Conservation (phyloP, 2,113 vertebrate species). For the Tiliqua scincoides region DNA sequence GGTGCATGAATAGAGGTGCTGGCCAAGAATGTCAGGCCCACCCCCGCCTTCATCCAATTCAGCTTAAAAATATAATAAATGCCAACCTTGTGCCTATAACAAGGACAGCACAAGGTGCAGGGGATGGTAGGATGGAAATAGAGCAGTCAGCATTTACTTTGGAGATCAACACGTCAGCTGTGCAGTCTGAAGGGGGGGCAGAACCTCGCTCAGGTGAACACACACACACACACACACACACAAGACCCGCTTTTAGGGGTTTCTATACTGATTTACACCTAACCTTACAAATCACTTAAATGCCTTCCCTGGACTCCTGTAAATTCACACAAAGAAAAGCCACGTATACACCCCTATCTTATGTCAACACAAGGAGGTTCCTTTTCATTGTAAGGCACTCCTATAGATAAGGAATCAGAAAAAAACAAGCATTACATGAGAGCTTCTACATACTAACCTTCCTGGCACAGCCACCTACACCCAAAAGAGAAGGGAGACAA, state of each 20-base stretch:
- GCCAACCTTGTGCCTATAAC: too few relatives aligned
- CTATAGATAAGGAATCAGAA: slow-evolving; percentile 31
- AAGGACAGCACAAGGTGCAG: too few relatives aligned
- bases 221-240: too few relatives aligned
- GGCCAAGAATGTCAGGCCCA: too few relatives aligned
- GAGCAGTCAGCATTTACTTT: neutral
- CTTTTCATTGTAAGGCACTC: neutral
- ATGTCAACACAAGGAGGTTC: accelerated
- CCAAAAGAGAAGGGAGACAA: neutral
- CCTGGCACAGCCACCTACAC: neutral
- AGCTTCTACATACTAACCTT: neutral
- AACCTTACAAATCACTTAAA: neutral
- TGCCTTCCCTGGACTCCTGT: neutral
- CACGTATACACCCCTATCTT: neutral
- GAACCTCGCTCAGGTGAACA: too few relatives aligned
- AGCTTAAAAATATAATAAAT: too few relatives aligned
- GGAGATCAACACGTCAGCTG: neutral
- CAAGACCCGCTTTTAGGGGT: neutral
- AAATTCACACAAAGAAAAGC: neutral
- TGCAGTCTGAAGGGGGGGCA: neutral
- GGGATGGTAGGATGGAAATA: too few relatives aligned
- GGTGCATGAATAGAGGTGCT: too few relatives aligned
- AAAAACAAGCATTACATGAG: neutral
- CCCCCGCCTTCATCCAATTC: too few relatives aligned
- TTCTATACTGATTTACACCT: neutral